phyloP scores from a whole-genome alignment of 2,797 vertebrate genomes.

The Lates japonicus region DNA sequence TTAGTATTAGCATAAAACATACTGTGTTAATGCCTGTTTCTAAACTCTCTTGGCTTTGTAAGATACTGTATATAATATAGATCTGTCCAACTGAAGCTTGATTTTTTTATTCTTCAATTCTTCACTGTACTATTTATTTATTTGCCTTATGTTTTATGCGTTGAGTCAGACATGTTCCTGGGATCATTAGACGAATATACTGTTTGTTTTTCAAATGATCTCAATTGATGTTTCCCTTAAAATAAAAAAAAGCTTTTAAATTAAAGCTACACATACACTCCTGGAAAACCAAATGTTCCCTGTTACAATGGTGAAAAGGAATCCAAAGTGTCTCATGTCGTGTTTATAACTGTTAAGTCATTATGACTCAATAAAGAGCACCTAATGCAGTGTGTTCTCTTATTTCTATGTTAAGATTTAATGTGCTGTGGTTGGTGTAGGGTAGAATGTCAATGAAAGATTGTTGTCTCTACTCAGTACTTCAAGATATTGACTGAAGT shows the following conservation, averaged over 20 bases:
- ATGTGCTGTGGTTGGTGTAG: not conserved
- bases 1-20: not conserved
- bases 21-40: not conserved
- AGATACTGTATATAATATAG: slow-evolving; percentile 50
- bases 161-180: slow-evolving; percentile 6
- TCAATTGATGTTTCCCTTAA: not conserved
- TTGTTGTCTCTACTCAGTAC: too few species aligned
- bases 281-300: not conserved
- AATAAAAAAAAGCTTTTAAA: slow-evolving; percentile 12
- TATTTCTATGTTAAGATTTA: slow-evolving; percentile 12
- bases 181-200: not conserved
- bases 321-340: slow-evolving; percentile 13
- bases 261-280: slow-evolving; percentile 10
- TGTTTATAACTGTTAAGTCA: slow-evolving; percentile 23
- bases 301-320: not conserved
- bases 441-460: too few species aligned
- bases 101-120: slow-evolving; percentile 36
- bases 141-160: slow-evolving; percentile 22
- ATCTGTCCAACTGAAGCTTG: slow-evolving; percentile 21
- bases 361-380: slow-evolving; percentile 47
- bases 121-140: slow-evolving; percentile 47
- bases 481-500: too few species aligned
- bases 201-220: not conserved
- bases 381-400: slow-evolving; percentile 11
- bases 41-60: slow-evolving; percentile 24